Evolutionary conservation across 2,888 invertebrate genomes (phyloP).

Genomic region (Hyalella azteca): DNA sequence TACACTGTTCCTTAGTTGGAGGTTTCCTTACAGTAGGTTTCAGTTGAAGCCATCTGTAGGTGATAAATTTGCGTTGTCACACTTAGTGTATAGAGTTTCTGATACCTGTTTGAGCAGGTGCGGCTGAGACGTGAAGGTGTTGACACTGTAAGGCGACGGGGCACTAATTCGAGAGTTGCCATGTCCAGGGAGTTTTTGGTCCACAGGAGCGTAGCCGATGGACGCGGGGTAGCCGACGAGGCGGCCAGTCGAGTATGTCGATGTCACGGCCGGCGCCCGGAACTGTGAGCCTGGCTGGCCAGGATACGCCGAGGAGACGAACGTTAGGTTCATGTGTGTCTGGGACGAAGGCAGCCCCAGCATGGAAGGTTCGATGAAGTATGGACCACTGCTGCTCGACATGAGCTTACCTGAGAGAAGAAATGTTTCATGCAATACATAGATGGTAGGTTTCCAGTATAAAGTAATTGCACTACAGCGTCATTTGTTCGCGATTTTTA

Average conservation of each 20-base stretch:
- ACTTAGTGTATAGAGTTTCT: too few species aligned
- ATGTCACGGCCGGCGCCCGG: not conserved
- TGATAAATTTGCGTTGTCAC: too few species aligned
- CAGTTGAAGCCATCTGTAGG: too few species aligned
- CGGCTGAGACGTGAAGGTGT: slow-evolving; percentile 57
- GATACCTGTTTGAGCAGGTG: slow-evolving; percentile 55
- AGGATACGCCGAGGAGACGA: not conserved
- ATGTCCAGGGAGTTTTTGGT: slow-evolving; percentile 47
- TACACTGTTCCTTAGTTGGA: too few species aligned
- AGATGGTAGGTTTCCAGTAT: too few species aligned
- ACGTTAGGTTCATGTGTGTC: slow-evolving; percentile 27
- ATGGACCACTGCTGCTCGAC: not conserved
- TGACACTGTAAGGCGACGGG: slow-evolving; percentile 55
- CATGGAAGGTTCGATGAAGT: not conserved
- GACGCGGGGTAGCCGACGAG: slow-evolving; percentile 33
- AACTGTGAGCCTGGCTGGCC: not conserved
- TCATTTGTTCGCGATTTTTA: too few species aligned
- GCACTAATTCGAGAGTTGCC: slow-evolving; percentile 32
- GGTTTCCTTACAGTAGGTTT: too few species aligned
- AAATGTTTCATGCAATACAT: too few species aligned
- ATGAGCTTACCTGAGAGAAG: slow-evolving; percentile 22
- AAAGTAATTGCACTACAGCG: too few species aligned
- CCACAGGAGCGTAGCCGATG: slow-evolving; percentile 44
- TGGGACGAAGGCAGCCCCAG: slow-evolving; percentile 6
- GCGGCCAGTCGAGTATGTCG: slow-evolving; percentile 6